A percentile compares a stretch with the other conserved stretches of the same genome.
Evolutionary conservation across 2,888 invertebrate genomes (phyloP).

Genomic region (Papilio gigon): DNA sequence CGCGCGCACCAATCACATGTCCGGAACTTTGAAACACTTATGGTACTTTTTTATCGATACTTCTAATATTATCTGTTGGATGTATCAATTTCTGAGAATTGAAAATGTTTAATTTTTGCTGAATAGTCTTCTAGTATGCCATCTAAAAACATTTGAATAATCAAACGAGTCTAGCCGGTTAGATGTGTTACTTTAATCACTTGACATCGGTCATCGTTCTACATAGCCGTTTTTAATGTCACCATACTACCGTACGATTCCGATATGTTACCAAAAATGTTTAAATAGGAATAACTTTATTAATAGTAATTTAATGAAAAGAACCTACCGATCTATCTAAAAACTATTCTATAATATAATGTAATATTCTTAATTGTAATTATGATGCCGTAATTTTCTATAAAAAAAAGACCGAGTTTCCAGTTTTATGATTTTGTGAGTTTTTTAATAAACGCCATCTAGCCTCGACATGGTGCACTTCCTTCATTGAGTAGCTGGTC

Average conservation of each 20-base stretch:
- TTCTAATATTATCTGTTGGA: not conserved
- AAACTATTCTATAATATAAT: too few species aligned
- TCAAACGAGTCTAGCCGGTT: conserved; percentile 57
- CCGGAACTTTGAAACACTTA: not conserved
- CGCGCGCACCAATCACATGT: too few species aligned
- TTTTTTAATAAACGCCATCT: not conserved
- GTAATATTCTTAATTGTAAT: too few species aligned
- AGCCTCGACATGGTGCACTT: not conserved
- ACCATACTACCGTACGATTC: not conserved
- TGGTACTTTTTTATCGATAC: not conserved
- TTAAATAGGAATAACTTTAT: not conserved
- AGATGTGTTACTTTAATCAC: conserved; percentile 36
- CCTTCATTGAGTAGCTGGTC: not conserved
- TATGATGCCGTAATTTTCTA: too few species aligned
- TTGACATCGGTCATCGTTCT: conserved; percentile 37
- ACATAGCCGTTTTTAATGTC: conserved; percentile 26
- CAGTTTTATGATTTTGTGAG: too few species aligned
- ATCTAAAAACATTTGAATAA: conserved; percentile 13
- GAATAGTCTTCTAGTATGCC: conserved; percentile 12
- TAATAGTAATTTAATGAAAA: too few species aligned
- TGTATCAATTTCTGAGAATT: not conserved
- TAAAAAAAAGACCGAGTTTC: too few species aligned
- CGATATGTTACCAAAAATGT: not conserved
- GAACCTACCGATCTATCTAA: too few species aligned
- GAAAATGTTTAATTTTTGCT: conserved; percentile 8